Conservation (phyloP, 2,797 vertebrate species). For the Manis javanica region DNA sequence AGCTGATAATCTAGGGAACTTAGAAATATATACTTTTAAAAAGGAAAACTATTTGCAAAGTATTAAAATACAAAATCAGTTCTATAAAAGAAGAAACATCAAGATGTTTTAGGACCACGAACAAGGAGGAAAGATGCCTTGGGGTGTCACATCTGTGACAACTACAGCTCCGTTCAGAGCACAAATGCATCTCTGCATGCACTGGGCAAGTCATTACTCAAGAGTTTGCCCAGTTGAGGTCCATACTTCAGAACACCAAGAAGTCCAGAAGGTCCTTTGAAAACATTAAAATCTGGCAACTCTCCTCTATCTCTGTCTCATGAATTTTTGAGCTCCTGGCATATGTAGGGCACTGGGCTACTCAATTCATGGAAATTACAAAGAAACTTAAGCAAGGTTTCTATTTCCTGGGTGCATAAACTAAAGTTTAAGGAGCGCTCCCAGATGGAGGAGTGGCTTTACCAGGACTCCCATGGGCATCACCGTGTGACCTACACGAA, state of each 20-base stretch:
- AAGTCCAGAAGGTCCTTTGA: background rate
- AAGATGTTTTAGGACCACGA: background rate
- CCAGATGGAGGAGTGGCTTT: background rate
- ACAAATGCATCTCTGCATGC: rapidly evolving
- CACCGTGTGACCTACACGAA: background rate
- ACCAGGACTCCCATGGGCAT: too few relatives aligned
- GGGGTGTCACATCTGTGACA: rapidly evolving
- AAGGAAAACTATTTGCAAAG: background rate
- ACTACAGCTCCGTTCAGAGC: background rate
- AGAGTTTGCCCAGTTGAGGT: too few relatives aligned
- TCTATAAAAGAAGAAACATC: background rate
- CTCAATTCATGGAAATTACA: background rate
- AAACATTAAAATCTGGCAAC: background rate
- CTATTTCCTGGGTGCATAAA: background rate
- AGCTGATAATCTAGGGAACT: background rate
- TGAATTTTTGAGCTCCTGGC: background rate
- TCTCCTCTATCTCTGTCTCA: background rate
- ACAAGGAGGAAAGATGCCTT: background rate
- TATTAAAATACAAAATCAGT: background rate
- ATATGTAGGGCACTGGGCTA: background rate
- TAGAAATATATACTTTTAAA: background rate
- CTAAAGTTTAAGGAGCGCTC: background rate
- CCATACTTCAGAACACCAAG: background rate
- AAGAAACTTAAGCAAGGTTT: background rate
- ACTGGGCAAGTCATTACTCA: background rate